These are phyloP conservation scores for Fistularia commersonii DNA, from an alignment of 2,797 vertebrate species.

Conservation along the genomic window DNA sequence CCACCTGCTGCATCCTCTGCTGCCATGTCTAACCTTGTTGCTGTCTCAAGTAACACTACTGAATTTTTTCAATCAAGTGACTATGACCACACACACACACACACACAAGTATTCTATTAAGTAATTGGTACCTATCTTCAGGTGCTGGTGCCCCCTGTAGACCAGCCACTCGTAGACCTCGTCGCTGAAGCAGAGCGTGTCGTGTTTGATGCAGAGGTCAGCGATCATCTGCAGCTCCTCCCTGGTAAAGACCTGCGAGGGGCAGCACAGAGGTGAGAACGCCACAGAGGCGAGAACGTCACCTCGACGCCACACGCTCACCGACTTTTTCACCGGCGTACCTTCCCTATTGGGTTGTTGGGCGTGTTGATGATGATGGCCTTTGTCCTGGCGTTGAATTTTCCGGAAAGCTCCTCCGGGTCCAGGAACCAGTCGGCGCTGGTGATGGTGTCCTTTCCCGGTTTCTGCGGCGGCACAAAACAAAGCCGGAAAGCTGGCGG, in stretches of 20 bases:
- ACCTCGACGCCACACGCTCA: not conserved
- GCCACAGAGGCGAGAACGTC: not conserved
- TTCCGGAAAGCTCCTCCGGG: slow-evolving; percentile 85
- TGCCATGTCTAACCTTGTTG: too few species aligned
- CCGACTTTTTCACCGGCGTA: slow-evolving; percentile 30
- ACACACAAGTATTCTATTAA: not conserved
- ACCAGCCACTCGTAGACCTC: slow-evolving; percentile 98
- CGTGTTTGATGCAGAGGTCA: slow-evolving; percentile 89
- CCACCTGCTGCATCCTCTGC: too few species aligned
- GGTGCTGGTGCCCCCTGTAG: slow-evolving; percentile 86
- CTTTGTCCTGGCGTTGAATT: slow-evolving; percentile 93
- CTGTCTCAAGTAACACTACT: too few species aligned
- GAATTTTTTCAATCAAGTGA: too few species aligned
- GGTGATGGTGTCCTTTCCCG: slow-evolving; percentile 59
- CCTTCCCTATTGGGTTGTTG: slow-evolving; percentile 93
- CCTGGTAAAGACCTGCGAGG: slow-evolving; percentile 81
- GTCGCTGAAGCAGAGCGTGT: slow-evolving; percentile 92
- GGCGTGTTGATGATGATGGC: slow-evolving; percentile 95
- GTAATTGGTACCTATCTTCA: slow-evolving; percentile 85
- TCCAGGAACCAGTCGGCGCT: slow-evolving; percentile 90
- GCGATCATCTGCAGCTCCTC: slow-evolving; percentile 89
- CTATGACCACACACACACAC: not conserved
- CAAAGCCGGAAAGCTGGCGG: not conserved
- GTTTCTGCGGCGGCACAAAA: slow-evolving; percentile 65
- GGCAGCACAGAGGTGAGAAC: not conserved